A percentile compares a stretch with the other conserved stretches of the same genome.
These are phyloP conservation scores for Lerista edwardsae DNA, from an alignment of 2,797 vertebrate genomes.

Conservation along the genomic window DNA sequence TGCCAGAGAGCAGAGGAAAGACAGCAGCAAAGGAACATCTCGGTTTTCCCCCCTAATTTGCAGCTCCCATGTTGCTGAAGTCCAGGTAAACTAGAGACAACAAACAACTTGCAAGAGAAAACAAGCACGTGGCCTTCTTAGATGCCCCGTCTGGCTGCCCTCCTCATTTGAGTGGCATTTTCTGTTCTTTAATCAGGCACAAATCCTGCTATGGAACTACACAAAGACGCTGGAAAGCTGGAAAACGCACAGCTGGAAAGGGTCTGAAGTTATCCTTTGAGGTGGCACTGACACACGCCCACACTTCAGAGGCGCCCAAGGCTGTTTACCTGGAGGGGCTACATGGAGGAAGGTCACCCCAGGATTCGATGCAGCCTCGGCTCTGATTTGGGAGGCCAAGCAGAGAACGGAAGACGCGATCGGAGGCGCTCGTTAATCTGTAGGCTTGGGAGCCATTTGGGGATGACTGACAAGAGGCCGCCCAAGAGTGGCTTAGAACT, in stretches of 20 bases:
- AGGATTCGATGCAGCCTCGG: neutral
- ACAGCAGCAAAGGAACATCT: slow-evolving; percentile 47
- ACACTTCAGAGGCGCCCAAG: neutral
- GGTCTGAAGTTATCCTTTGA: slow-evolving; percentile 29
- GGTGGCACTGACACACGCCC: neutral
- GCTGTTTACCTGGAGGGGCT: neutral
- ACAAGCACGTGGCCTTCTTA: slow-evolving; percentile 37
- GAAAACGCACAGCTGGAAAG: slow-evolving; percentile 15
- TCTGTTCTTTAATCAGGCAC: too few relatives aligned
- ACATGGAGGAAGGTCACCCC: too few relatives aligned
- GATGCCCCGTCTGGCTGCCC: slow-evolving; percentile 23
- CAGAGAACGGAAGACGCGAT: neutral
- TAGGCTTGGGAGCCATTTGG: too few relatives aligned
- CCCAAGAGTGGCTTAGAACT: too few relatives aligned
- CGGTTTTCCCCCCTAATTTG: slow-evolving; percentile 28
- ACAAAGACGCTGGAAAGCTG: slow-evolving; percentile 39
- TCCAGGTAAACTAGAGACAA: slow-evolving; percentile 53
- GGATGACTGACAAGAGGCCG: too few relatives aligned
- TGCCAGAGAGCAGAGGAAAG: slow-evolving; percentile 7
- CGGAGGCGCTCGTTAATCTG: neutral
- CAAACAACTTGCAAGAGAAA: slow-evolving; percentile 45
- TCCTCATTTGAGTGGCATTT: neutral
- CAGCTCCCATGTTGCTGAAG: neutral
- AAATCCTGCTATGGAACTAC: slow-evolving; percentile 11
- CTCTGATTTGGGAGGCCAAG: neutral